A percentile compares a stretch with the other conserved stretches of the same genome.
Evolutionary conservation across 1,140 invertebrate species (phyloP).

Genomic region (Pseudomyrmex pallidus): DNA sequence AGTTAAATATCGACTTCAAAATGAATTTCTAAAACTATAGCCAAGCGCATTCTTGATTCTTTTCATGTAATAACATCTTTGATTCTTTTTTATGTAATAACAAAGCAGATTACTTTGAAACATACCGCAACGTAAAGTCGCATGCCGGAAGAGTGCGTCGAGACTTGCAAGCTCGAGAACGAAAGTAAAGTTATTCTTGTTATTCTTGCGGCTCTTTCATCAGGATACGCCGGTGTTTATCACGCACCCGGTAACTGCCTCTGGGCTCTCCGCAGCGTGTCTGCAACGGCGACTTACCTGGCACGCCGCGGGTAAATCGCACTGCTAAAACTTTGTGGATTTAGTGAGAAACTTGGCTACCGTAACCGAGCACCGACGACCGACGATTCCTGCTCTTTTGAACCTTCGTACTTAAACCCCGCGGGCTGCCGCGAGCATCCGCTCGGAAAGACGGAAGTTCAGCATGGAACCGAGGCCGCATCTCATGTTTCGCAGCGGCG

Average conservation of each 20-base stretch:
- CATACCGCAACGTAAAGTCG: background rate
- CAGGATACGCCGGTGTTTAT: constrained; percentile 42
- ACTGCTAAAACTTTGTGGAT: constrained; percentile 68
- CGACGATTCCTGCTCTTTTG: constrained; percentile 53
- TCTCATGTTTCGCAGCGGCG: constrained; percentile 16
- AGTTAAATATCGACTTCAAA: no score
- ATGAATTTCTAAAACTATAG: no score
- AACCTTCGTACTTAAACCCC: constrained; percentile 42
- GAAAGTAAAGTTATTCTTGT: constrained; percentile 31
- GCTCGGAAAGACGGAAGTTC: constrained; percentile 50
- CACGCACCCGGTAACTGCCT: constrained; percentile 39
- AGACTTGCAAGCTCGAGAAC: constrained; percentile 14
- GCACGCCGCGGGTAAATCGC: constrained; percentile 67
- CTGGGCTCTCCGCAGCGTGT: constrained; percentile 35
- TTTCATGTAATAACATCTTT: no score
- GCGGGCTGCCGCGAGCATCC: constrained; percentile 34
- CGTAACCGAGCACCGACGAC: constrained; percentile 66
- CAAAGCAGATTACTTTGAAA: background rate
- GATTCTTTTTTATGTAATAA: no score
- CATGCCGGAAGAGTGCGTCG: background rate
- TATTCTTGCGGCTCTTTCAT: constrained; percentile 23
- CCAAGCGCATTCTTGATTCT: no score
- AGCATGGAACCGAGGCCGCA: constrained; percentile 18
- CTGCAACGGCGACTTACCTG: constrained; percentile 42
- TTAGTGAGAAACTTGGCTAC: constrained; percentile 75